phyloP scores from a whole-genome alignment of 2,113 vertebrate species.

The Oryzias woworae region DNA sequence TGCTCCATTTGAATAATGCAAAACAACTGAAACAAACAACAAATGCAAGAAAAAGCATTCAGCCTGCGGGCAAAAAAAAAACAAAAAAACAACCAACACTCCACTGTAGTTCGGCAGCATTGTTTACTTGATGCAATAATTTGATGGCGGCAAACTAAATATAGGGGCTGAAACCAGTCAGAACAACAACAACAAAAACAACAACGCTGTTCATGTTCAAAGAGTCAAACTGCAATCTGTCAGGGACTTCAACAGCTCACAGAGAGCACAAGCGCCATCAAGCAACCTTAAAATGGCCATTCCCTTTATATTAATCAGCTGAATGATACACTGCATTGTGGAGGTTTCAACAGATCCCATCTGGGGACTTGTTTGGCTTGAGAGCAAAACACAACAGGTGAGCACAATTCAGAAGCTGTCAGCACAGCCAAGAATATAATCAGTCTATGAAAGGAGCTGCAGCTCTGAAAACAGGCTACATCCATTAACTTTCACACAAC shows the following conservation, averaged over 20 bases:
- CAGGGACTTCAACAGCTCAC: conserved; percentile 47
- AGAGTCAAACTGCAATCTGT: conserved; percentile 36
- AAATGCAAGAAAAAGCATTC: conserved; percentile 59
- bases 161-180: conserved; percentile 23
- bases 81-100: conserved; percentile 18
- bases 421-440: conserved; percentile 61
- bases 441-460: conserved; percentile 53
- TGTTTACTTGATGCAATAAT: conserved; percentile 49
- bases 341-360: conserved; percentile 64
- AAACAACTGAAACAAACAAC: conserved; percentile 35
- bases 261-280: conserved; percentile 15
- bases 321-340: conserved; percentile 52
- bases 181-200: conserved; percentile 40
- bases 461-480: conserved; percentile 35
- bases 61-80: conserved; percentile 56
- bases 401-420: conserved; percentile 70
- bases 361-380: conserved; percentile 59
- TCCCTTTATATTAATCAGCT: conserved; percentile 59
- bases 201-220: conserved; percentile 19
- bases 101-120: conserved; percentile 51
- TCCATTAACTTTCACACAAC: conserved; percentile 32
- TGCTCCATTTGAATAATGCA: conserved; percentile 69
- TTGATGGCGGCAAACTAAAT: conserved; percentile 39
- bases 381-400: conserved; percentile 72
- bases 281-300: conserved; percentile 41